These are phyloP conservation scores for Astropecten irregularis DNA, from an alignment of 53 echinoderm and acorn worm genomes.

Conservation along the genomic window DNA sequence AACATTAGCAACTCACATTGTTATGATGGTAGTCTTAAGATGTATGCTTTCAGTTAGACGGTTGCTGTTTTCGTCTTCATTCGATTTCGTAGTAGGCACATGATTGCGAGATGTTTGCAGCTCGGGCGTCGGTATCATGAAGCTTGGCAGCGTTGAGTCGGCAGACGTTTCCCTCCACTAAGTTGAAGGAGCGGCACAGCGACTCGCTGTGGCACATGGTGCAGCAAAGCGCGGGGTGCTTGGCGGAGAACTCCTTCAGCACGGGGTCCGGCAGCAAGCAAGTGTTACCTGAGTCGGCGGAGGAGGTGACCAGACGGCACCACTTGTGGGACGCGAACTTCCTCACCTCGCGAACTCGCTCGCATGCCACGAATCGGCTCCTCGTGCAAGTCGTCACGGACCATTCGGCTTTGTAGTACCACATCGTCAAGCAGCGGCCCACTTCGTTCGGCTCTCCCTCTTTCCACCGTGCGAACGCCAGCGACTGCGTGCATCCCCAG, in stretches of 20 bases:
- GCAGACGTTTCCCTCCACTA: neutral
- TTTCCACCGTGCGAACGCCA: neutral
- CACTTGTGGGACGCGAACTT: neutral
- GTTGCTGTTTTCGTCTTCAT: no score
- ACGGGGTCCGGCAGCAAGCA: conserved; percentile 9
- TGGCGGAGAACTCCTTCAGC: neutral
- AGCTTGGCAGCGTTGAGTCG: neutral
- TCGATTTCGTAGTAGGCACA: conserved; percentile 2
- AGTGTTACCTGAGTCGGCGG: no score
- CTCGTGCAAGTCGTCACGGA: neutral
- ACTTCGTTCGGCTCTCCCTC: no score
- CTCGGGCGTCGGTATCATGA: neutral
- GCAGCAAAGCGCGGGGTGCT: neutral
- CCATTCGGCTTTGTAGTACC: neutral
- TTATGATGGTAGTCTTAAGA: no score
- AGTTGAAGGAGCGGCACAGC: conserved; percentile 6
- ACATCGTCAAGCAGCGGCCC: neutral
- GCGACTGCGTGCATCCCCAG: neutral
- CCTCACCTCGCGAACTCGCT: neutral
- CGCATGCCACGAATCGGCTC: neutral
- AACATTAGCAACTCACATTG: no score
- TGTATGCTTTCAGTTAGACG: no score
- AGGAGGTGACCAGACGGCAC: neutral
- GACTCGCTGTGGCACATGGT: neutral
- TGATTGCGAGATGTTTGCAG: neutral